Conservation (phyloP, 2,797 vertebrate species). For the Enteromius afrohamiltoni region DNA sequence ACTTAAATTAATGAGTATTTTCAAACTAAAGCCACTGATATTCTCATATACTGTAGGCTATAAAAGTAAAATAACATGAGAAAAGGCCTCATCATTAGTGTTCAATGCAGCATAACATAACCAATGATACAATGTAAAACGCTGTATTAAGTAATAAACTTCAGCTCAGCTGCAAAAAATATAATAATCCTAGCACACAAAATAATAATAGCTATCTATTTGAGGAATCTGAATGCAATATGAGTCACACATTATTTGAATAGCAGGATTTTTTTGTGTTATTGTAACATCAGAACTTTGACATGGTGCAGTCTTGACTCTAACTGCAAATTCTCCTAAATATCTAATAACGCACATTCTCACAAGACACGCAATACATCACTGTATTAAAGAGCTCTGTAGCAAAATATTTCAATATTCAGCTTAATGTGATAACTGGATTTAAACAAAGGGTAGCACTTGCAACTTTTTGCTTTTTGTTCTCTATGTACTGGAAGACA, state of each 20-base stretch:
- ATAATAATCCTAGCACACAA: slow-evolving; percentile 24
- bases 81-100: not conserved
- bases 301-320: slow-evolving; percentile 18
- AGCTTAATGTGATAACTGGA: slow-evolving; percentile 22
- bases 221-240: slow-evolving; percentile 16
- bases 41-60: not conserved
- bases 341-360: slow-evolving; percentile 22
- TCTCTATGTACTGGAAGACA: not conserved
- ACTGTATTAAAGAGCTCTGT: slow-evolving; percentile 32
- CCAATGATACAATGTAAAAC: not conserved
- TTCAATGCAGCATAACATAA: slow-evolving; percentile 18
- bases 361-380: slow-evolving; percentile 27
- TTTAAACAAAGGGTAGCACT: slow-evolving; percentile 22
- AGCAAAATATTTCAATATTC: slow-evolving; percentile 38
- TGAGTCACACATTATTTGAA: slow-evolving; percentile 24
- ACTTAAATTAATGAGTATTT: not conserved
- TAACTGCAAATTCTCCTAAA: slow-evolving; percentile 13
- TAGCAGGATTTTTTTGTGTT: not conserved
- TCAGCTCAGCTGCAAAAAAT: slow-evolving; percentile 17
- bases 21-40: not conserved
- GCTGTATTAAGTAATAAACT: slow-evolving; percentile 11
- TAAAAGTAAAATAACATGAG: slow-evolving; percentile 12
- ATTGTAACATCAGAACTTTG: slow-evolving; percentile 10
- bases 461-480: not conserved
- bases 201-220: slow-evolving; percentile 32